Evolutionary conservation across 2,113 vertebrate genomes (phyloP).

Genomic region (Grallaria varia): DNA sequence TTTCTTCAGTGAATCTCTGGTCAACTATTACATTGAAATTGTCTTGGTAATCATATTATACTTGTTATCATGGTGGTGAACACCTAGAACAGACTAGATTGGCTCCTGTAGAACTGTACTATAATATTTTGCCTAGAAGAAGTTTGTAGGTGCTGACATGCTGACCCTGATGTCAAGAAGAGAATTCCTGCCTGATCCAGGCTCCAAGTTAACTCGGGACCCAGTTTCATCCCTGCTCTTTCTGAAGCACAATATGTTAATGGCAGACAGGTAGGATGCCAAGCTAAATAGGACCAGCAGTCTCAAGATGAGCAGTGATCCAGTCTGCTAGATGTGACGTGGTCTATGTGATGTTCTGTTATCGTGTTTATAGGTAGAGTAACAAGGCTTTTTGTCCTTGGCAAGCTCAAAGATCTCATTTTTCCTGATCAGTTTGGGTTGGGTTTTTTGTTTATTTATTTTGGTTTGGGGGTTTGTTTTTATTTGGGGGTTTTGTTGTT

Average conservation of each 20-base stretch:
- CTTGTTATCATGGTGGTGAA: background rate
- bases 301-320: background rate
- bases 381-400: background rate
- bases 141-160: background rate
- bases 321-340: too few relatives aligned
- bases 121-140: background rate
- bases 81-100: background rate
- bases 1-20: slow-evolving; percentile 22
- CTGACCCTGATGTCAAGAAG: background rate
- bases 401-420: background rate
- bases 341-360: background rate
- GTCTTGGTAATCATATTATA: background rate
- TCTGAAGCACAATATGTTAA: background rate
- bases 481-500: too few relatives aligned
- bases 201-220: background rate
- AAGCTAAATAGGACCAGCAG: background rate
- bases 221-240: background rate
- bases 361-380: background rate
- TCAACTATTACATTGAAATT: background rate
- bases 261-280: background rate
- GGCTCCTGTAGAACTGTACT: background rate
- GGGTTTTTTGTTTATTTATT: background rate
- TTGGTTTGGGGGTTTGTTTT: background rate
- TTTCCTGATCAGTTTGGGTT: background rate
- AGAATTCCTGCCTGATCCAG: background rate